These are phyloP conservation scores for Hippocampus guttulatus DNA, from an alignment of 2,113 vertebrate species.

Conservation along the genomic window DNA sequence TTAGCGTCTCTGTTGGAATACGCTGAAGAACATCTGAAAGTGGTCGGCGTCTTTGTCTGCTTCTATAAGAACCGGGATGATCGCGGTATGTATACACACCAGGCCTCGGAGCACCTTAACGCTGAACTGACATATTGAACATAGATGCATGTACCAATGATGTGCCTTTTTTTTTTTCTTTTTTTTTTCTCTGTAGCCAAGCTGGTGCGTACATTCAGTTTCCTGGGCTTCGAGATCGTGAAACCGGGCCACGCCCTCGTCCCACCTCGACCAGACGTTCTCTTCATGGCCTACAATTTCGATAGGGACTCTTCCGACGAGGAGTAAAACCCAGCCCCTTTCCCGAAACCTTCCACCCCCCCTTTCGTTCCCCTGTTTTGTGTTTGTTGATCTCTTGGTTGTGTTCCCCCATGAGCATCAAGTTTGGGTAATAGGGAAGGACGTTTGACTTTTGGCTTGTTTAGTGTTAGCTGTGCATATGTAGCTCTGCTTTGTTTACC, in stretches of 20 bases:
- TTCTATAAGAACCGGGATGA: conserved; percentile 81
- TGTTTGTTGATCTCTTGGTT: background rate
- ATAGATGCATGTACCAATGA: background rate
- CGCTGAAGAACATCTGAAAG: conserved; percentile 80
- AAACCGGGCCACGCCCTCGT: conserved; percentile 98
- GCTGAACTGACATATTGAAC: too few relatives aligned
- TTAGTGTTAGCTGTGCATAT: conserved; percentile 20
- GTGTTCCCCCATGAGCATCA: background rate
- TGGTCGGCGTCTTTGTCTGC: conserved; percentile 75
- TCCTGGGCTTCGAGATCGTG: conserved; percentile 99
- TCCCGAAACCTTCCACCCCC: background rate
- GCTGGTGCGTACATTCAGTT: conserved; percentile 90
- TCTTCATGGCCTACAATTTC: conserved; percentile 98
- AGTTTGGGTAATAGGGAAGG: background rate
- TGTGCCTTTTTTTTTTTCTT: background rate
- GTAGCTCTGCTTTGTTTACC: background rate
- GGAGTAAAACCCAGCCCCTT: conserved; percentile 68
- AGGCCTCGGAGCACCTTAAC: background rate
- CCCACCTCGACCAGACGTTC: conserved; percentile 94
- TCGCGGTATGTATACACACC: conserved; percentile 62
- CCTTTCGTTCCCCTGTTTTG: background rate
- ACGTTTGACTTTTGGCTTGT: conserved; percentile 21
- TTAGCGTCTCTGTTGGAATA: conserved; percentile 75
- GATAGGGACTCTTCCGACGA: conserved; percentile 94
- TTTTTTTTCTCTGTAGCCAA: conserved; percentile 57